These are phyloP conservation scores for Ianthella basta DNA, from an alignment of 37 sponge, comb jelly and placozoan species.

Conservation along the genomic window DNA sequence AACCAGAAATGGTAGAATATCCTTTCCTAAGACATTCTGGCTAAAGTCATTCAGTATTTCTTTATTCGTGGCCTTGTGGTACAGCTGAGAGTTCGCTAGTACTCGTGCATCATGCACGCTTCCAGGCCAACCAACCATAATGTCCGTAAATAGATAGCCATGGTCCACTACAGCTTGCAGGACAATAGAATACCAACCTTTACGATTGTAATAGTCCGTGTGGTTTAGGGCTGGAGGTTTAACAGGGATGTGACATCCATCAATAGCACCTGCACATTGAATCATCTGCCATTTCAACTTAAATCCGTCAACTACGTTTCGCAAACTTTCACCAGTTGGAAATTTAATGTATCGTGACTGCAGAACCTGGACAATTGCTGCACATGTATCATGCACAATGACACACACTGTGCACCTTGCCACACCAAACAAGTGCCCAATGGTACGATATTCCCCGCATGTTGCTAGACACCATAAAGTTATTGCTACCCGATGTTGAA, in stretches of 20 bases:
- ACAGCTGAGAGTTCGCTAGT: conserved; percentile 36
- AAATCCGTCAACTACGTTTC: conserved; percentile 11
- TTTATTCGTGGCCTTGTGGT: not conserved
- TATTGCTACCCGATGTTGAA: conserved; percentile 43
- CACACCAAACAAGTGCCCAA: conserved; percentile 51
- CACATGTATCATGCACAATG: conserved; percentile 41
- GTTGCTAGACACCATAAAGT: conserved; percentile 41
- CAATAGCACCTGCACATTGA: conserved; percentile 50
- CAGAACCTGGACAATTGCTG: conserved; percentile 25
- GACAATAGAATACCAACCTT: conserved; percentile 47
- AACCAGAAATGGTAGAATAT: conserved; percentile 32
- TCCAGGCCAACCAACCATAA: conserved; percentile 55
- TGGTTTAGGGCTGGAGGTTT: conserved; percentile 37
- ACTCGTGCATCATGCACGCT: conserved; percentile 64
- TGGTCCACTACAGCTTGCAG: conserved; percentile 56
- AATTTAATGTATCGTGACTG: conserved; percentile 25
- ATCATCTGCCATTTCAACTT: conserved; percentile 14
- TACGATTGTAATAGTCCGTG: conserved; percentile 58
- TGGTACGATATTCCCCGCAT: conserved; percentile 37
- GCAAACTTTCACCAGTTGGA: conserved; percentile 17
- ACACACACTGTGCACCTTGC: conserved; percentile 35
- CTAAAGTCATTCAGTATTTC: not conserved
- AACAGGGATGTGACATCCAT: conserved; percentile 50
- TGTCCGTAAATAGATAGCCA: conserved; percentile 17
- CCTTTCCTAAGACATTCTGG: not conserved